These are phyloP conservation scores for Ibidorhyncha struthersii DNA, from an alignment of 2,113 vertebrate genomes.

Conservation along the genomic window DNA sequence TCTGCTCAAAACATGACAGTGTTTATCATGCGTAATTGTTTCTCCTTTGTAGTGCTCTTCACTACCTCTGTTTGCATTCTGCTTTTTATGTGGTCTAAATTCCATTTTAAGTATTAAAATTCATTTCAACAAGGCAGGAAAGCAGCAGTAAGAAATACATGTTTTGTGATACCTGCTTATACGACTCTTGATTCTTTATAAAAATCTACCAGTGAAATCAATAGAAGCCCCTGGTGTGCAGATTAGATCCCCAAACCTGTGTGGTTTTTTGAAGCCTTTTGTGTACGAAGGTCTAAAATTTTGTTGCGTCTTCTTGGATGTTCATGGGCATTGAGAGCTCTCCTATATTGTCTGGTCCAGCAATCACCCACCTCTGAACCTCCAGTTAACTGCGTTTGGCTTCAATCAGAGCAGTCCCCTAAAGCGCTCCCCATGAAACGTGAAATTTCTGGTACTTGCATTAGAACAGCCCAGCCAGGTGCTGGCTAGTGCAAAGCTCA, in stretches of 20 bases:
- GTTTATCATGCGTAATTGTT: neutral
- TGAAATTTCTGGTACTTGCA: neutral
- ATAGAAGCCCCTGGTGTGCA: neutral
- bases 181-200: neutral
- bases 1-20: neutral
- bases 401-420: neutral
- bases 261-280: neutral
- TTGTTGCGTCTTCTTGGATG: neutral
- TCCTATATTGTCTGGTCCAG: neutral
- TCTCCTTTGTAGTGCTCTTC: neutral
- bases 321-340: neutral
- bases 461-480: rapidly evolving
- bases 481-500: neutral
- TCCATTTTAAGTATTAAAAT: neutral
- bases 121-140: neutral
- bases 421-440: neutral
- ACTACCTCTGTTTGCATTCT: neutral
- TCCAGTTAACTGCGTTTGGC: neutral
- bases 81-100: neutral
- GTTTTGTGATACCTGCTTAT: neutral
- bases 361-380: neutral
- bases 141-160: neutral
- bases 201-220: neutral
- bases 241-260: neutral
- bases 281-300: neutral